Evolutionary conservation across 2,888 invertebrate species (phyloP).

Genomic region (Lepidonotus clava): DNA sequence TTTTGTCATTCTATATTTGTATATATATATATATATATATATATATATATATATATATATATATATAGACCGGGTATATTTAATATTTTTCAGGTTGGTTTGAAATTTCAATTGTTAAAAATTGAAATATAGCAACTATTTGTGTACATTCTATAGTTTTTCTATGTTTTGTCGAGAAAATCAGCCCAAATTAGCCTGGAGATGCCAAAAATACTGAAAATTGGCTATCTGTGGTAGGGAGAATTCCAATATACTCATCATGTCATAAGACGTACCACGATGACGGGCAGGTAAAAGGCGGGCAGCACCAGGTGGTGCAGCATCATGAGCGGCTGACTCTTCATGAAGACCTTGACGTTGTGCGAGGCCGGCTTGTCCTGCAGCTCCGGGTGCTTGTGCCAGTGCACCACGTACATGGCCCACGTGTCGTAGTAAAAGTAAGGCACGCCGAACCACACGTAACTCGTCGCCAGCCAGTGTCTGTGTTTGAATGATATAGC

Average conservation of each 20-base stretch:
- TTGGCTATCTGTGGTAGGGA: too few species aligned
- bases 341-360: constrained; percentile 64
- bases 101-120: neutral
- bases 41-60: too few species aligned
- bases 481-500: constrained; percentile 67
- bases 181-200: too few species aligned
- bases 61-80: too few species aligned
- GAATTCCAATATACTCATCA: too few species aligned
- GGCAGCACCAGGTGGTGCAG: constrained; percentile 75
- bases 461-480: constrained; percentile 71
- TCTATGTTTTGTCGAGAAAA: too few species aligned
- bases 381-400: constrained; percentile 63
- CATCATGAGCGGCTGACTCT: constrained; percentile 68
- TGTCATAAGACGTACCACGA: too few species aligned
- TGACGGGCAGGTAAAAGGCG: constrained; percentile 70
- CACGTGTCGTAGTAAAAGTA: constrained; percentile 75
- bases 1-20: too few species aligned
- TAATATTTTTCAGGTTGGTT: too few species aligned
- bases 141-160: neutral
- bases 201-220: too few species aligned
- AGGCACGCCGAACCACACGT: constrained; percentile 73
- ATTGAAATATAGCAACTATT: neutral
- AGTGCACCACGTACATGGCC: constrained; percentile 73
- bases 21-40: too few species aligned
- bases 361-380: neutral